Base-by-base conservation (phyloP, 2,888 invertebrate species). In the Crossocerus cetratus region DNA sequence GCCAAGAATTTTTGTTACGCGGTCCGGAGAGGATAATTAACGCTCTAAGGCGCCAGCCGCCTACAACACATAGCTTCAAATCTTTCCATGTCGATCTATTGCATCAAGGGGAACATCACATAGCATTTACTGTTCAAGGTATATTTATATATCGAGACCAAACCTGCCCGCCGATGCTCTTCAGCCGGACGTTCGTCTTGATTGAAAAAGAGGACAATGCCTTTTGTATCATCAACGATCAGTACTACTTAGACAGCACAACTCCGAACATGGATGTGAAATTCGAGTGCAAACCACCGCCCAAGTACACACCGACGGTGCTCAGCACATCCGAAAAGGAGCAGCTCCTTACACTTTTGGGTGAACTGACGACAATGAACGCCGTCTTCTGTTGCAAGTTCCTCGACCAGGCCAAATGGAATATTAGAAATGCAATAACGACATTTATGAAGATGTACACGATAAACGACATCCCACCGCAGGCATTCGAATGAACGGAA, bases 1-100 rank as follows among this genome's bases (percentile, higher is more conserved):
- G 89, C 45, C 86, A 87, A 43, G 89, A 90, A 66, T 88, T 84
- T 65, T 65, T 90, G n/a, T 68, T 90, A 2, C 78, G 77, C 2
- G 90, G 90, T 2, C 87, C 90, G 5, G 89, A 89, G 14, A 87
- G 85, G 68, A 90, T 90, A 55, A 88, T 90, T 20, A 79, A 84
- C 0, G 78, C 82, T 0, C 67, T 90, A 0, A 81, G 84, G 59
- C 82, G 74, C 20, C 86, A 90, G 60, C 90, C 90, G 14, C 78
- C 86, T 0, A 90, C 90, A 0, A 66, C 77, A 60, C 90, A 90
- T 21, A 82, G 87, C 67, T 80, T 87, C 8, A 85, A 84, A 72
- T 78, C 80, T 0, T 86, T 89, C 68, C 80, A 86, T 3, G 74
- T 90, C 5, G 90, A 90, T 68, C 62, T 90, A 3, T 59, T 90